A percentile compares a stretch with the other conserved stretches of the same genome.
phyloP scores from a whole-genome alignment of 1,140 invertebrate species.

The Octopus bimaculoides region DNA sequence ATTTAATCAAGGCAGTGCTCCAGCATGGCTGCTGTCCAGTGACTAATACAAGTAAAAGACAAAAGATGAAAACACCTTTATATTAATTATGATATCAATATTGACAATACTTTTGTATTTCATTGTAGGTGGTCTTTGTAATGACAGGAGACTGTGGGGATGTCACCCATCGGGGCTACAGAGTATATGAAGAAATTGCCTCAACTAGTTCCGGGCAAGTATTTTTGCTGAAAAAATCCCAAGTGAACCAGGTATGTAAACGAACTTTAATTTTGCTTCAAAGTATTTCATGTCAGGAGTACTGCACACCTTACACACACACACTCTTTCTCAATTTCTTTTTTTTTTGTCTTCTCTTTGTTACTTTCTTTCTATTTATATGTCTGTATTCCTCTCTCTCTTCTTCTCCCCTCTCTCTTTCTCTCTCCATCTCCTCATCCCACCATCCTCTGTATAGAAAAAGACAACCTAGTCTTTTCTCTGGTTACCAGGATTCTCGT shows the following conservation, averaged over 20 bases:
- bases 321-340: neutral
- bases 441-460: too few relatives aligned
- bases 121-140: slow-evolving; percentile 70
- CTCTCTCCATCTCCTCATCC: too few relatives aligned
- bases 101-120: neutral
- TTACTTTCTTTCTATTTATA: neutral
- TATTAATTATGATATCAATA: too few relatives aligned
- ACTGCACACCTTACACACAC: too few relatives aligned
- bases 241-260: slow-evolving; percentile 65
- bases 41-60: too few relatives aligned
- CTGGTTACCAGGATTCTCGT: too few relatives aligned
- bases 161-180: slow-evolving; percentile 63
- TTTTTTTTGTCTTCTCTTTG: neutral
- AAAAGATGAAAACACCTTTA: too few relatives aligned
- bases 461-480: too few relatives aligned
- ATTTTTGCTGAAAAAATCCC: slow-evolving; percentile 70
- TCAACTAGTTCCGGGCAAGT: slow-evolving; percentile 73
- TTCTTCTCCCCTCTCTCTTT: neutral
- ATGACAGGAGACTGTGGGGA: slow-evolving; percentile 74
- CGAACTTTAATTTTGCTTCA: neutral
- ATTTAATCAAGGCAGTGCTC: too few relatives aligned
- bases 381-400: neutral
- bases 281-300: too few relatives aligned
- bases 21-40: too few relatives aligned
- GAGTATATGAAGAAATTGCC: slow-evolving; percentile 70